Conservation (phyloP, 2,888 invertebrate genomes). For the Ptilodon capucinus region DNA sequence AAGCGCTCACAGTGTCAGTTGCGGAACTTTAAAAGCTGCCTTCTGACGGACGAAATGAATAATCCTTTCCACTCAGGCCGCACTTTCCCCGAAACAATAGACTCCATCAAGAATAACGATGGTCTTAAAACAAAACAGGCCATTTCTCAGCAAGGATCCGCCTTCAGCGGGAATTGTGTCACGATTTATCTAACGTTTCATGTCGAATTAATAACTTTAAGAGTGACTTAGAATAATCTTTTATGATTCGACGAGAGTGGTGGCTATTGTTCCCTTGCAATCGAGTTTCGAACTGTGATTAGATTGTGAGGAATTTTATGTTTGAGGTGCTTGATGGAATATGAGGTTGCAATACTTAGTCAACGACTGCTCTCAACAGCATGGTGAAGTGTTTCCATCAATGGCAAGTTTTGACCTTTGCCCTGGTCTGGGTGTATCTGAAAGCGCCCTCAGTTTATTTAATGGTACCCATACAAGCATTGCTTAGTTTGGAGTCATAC, state of each 20-base stretch:
- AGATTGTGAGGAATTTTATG: constrained; percentile 6
- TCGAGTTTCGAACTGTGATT: constrained; percentile 30
- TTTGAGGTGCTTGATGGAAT: not conserved
- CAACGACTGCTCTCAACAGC: too few species aligned
- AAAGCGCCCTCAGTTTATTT: too few species aligned
- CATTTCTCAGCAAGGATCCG: constrained; percentile 52
- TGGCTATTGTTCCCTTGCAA: constrained; percentile 38
- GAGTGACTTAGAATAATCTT: constrained; percentile 51
- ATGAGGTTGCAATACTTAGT: too few species aligned
- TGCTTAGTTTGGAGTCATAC: too few species aligned
- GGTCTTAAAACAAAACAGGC: constrained; percentile 75
- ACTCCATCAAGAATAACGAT: constrained; percentile 74
- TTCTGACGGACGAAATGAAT: constrained; percentile 69
- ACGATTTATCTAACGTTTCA: constrained; percentile 53
- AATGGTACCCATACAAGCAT: too few species aligned
- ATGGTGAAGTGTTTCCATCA: too few species aligned
- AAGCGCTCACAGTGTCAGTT: constrained; percentile 57
- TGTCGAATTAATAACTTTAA: constrained; percentile 56
- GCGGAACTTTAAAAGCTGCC: constrained; percentile 45
- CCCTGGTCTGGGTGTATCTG: too few species aligned
- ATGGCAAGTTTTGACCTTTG: too few species aligned
- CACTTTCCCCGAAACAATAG: constrained; percentile 68
- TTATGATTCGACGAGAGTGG: constrained; percentile 31
- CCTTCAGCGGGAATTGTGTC: constrained; percentile 50
- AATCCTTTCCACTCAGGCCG: constrained; percentile 70